Conservation (phyloP, 2,888 invertebrate genomes). For the Gymnoscelis rufifasciata region DNA sequence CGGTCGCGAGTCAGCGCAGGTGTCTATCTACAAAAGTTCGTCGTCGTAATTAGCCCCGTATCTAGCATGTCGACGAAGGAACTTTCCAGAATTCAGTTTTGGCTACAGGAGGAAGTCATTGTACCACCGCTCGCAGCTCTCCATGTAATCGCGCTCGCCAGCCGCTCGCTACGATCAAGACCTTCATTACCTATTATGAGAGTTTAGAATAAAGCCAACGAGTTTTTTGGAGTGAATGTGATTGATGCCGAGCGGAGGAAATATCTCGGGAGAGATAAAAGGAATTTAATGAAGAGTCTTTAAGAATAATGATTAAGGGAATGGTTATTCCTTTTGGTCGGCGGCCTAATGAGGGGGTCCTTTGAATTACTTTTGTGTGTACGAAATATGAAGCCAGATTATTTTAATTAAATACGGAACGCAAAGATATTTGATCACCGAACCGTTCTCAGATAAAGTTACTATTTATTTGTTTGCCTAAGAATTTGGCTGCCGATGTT, state of each 20-base stretch:
- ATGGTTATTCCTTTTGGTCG: slow-evolving; percentile 77
- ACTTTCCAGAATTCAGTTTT: slow-evolving; percentile 74
- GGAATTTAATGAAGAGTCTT: slow-evolving; percentile 79
- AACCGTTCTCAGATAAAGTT: slow-evolving; percentile 10
- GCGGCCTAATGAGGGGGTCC: slow-evolving; percentile 71
- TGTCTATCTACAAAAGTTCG: slow-evolving; percentile 77
- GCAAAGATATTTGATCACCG: slow-evolving; percentile 25
- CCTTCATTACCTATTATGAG: slow-evolving; percentile 79
- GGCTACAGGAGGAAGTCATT: slow-evolving; percentile 71
- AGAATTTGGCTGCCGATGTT: slow-evolving; percentile 10
- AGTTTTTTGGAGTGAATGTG: slow-evolving; percentile 78
- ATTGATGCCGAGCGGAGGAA: slow-evolving; percentile 76
- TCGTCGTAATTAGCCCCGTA: slow-evolving; percentile 72
- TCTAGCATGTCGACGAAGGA: slow-evolving; percentile 69
- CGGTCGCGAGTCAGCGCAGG: slow-evolving; percentile 69
- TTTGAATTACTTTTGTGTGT: slow-evolving; percentile 70
- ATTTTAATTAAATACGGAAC: slow-evolving; percentile 52
- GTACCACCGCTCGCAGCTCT: slow-evolving; percentile 51
- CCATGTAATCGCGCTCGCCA: slow-evolving; percentile 75
- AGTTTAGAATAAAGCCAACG: slow-evolving; percentile 79
- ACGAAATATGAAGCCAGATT: slow-evolving; percentile 59
- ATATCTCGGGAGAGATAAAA: slow-evolving; percentile 78
- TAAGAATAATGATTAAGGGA: slow-evolving; percentile 78
- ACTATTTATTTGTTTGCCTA: slow-evolving; percentile 9
- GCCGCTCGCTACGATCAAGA: slow-evolving; percentile 70